Evolutionary conservation across 2,113 vertebrate genomes (phyloP), one percentile per base, ranked within the genome.

Genomic region (Fulmarus glacialis): DNA sequence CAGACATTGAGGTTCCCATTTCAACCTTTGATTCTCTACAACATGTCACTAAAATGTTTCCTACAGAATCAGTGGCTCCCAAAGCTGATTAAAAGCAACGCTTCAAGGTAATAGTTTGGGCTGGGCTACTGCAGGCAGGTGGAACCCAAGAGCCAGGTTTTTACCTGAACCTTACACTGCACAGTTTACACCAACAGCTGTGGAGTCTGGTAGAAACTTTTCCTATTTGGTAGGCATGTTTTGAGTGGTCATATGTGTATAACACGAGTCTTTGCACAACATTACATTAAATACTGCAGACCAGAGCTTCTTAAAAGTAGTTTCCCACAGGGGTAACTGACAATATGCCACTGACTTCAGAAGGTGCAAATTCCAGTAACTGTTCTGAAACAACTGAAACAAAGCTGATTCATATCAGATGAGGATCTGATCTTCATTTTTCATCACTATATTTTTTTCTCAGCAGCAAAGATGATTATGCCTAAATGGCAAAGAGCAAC

Each of bases 121-220:
- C 45, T 50, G 91, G 75, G 29, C 67, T 50, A 3, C 59, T 56
- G 58, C 62, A 89, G 63, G 50, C 67, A 95, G 86, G 66, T 90
- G 74, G 74, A 97, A 93, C 29, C 56, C 73, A 55, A 87, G 84
- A 94, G 63, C 75, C 87, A 89, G 40, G 15, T 82, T 92, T 88
- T 27, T n/a, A 78, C 68, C 81, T 71, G 59, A 55, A 70, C 18
- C 18, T 72, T 20, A 9, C 14, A 8, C 19, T 29, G 43, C 26
- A 36, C 34, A 9, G 11, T 52, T 91, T 42, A 8, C 24, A 38
- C 17, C 21, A 42, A 29, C 17, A 43, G 9, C 34, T 73, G 8
- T 4, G 0, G 42, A 22, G 22, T 9, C 50, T 58, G 26, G 12
- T 4, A 53, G 58, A 89, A 47, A 30, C 12, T 78, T 77, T 47